Evolutionary conservation across 2,797 vertebrate species (phyloP).

Genomic region (Orientallactaga sibirica): DNA sequence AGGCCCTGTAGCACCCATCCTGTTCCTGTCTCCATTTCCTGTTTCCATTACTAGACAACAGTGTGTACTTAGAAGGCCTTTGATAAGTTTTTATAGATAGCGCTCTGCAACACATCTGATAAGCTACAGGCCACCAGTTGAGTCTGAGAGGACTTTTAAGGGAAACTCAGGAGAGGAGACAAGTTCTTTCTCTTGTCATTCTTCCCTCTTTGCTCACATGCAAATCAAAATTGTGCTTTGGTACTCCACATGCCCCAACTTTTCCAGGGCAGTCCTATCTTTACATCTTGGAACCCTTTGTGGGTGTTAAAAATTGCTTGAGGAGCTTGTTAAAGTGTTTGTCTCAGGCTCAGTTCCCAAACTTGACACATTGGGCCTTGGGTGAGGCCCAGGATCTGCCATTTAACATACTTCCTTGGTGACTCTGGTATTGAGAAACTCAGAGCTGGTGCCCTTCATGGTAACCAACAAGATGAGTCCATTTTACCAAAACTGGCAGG

Average conservation of each 20-base stretch:
- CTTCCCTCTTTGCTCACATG: too few species aligned
- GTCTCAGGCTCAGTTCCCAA: neutral
- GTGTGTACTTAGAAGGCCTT: neutral
- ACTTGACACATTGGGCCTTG: neutral
- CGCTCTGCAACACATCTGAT: neutral
- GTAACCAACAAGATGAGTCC: neutral
- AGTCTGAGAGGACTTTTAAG: neutral
- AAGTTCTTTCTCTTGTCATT: neutral
- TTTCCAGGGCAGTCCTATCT: neutral
- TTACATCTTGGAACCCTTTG: neutral
- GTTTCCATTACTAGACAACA: neutral
- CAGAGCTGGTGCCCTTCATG: neutral
- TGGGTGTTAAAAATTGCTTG: neutral
- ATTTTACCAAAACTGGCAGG: neutral
- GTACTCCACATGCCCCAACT: rapidly evolving
- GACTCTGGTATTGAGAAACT: neutral
- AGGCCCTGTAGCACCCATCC: neutral
- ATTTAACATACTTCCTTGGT: neutral
- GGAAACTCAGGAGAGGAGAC: neutral
- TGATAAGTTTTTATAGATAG: neutral
- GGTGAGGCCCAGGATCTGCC: neutral
- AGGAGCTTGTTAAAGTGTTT: neutral
- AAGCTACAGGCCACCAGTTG: neutral
- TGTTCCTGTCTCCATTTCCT: neutral
- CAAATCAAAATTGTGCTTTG: neutral